phyloP scores from a whole-genome alignment of 2,888 invertebrate genomes.

The Eretmocerus hayati region DNA sequence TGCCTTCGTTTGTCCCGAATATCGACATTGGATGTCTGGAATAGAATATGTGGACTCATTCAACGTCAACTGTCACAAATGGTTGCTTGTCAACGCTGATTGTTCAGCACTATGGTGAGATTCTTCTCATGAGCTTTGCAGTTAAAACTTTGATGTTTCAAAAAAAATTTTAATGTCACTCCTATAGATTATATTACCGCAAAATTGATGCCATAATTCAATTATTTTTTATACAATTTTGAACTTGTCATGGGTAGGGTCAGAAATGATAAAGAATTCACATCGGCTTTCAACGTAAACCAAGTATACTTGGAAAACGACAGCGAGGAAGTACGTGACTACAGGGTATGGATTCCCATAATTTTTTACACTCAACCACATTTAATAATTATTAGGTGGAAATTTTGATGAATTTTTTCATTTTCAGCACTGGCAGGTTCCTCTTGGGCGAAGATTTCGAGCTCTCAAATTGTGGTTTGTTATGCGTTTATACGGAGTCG shows the following conservation, averaged over 20 bases:
- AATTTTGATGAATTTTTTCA: neutral
- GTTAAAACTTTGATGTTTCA: no score
- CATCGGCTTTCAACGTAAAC: conserved; percentile 84
- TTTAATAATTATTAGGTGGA: neutral
- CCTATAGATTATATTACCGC: no score
- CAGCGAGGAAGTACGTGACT: conserved; percentile 57
- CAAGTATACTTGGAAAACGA: conserved; percentile 79
- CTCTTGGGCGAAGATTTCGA: conserved; percentile 79
- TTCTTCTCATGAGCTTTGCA: neutral
- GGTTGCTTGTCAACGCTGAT: conserved; percentile 91
- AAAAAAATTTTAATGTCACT: no score
- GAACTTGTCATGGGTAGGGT: conserved; percentile 52
- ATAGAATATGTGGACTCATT: conserved; percentile 80
- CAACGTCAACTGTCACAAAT: conserved; percentile 93
- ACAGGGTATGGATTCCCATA: conserved; percentile 46
- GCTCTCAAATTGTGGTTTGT: conserved; percentile 93
- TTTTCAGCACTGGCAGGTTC: conserved; percentile 77
- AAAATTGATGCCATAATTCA: neutral
- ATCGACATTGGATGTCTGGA: conserved; percentile 68
- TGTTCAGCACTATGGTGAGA: conserved; percentile 81
- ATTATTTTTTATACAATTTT: neutral
- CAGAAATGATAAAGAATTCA: conserved; percentile 69
- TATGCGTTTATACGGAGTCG: conserved; percentile 71
- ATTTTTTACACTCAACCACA: neutral
- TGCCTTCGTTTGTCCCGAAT: conserved; percentile 89